phyloP scores from a whole-genome alignment of 2,797 vertebrate genomes.

The Florisuga fusca region DNA sequence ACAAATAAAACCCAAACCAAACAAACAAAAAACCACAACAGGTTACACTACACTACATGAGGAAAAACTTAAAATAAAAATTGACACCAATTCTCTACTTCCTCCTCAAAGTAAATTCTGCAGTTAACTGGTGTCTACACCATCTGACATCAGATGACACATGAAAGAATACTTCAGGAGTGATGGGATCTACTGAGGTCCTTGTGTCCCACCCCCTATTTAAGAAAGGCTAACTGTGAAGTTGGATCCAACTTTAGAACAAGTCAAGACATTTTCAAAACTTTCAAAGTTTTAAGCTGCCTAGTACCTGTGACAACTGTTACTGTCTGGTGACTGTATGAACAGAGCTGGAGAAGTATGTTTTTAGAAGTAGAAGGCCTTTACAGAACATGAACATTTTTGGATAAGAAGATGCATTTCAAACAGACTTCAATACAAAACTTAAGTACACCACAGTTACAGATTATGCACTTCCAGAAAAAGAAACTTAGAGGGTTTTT shows the following conservation, averaged over 20 bases:
- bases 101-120: neutral
- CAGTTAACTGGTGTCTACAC: neutral
- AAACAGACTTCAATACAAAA: neutral
- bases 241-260: neutral
- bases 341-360: neutral
- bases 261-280: neutral
- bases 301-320: neutral
- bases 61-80: neutral
- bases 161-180: neutral
- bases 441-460: fast-evolving
- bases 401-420: neutral
- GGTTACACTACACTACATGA: neutral
- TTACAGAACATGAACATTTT: neutral
- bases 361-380: neutral
- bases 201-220: neutral
- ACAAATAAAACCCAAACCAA: neutral
- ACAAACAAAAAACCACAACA: neutral
- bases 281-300: neutral
- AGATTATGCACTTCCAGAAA: neutral
- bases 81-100: neutral
- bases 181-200: neutral
- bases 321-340: neutral
- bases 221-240: neutral
- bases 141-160: fast-evolving
- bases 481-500: neutral